A percentile compares a stretch with the other conserved stretches of the same genome.
phyloP scores from a whole-genome alignment of 2,113 vertebrate species.

The Podarcis muralis region DNA sequence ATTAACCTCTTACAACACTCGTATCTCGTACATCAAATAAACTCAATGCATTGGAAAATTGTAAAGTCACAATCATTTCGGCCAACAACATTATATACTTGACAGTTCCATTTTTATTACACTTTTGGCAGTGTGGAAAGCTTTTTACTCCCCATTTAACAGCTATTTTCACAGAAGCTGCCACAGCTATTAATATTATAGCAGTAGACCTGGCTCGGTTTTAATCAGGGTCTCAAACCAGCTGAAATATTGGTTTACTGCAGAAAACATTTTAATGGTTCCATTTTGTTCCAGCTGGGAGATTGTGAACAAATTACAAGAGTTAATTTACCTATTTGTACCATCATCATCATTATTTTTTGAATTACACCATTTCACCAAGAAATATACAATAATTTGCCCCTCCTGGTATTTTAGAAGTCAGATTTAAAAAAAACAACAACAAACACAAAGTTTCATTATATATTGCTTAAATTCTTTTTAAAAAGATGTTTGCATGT shows the following conservation, averaged over 20 bases:
- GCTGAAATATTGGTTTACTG: not conserved
- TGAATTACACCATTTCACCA: not conserved
- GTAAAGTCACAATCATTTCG: conserved; percentile 65
- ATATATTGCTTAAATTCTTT: not conserved
- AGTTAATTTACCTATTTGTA: not conserved
- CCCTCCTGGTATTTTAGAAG: not conserved
- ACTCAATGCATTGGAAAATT: conserved; percentile 53
- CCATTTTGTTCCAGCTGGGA: conserved; percentile 10
- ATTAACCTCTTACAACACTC: conserved; percentile 49
- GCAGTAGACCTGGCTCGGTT: conserved; percentile 48
- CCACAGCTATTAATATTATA: conserved; percentile 35
- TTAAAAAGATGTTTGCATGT: not conserved
- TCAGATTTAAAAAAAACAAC: too few relatives aligned
- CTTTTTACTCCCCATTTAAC: conserved; percentile 68
- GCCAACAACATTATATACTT: conserved; percentile 46
- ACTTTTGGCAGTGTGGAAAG: conserved; percentile 55
- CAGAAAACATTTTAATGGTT: not conserved
- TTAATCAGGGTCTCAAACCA: conserved; percentile 45
- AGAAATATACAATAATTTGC: not conserved
- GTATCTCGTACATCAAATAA: conserved; percentile 51
- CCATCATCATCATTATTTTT: not conserved
- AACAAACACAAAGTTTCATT: not conserved
- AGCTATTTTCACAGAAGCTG: conserved; percentile 63
- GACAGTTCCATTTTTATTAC: conserved; percentile 66
- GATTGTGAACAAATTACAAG: not conserved